Conservation (phyloP, 2,113 vertebrate species). For the Phaetusa simplex region DNA sequence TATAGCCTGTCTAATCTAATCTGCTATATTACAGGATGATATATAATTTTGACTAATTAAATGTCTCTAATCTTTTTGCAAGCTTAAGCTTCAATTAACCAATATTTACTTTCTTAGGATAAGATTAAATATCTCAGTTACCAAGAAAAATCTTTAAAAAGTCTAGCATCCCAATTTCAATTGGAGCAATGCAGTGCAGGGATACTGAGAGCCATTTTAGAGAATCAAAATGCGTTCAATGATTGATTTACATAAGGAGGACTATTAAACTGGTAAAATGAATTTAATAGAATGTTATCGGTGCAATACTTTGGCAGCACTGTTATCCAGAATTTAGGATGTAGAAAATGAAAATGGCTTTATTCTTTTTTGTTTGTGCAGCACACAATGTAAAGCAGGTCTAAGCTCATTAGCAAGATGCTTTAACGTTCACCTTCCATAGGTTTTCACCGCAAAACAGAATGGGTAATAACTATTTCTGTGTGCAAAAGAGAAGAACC, state of each 20-base stretch:
- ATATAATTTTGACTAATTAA: constrained; percentile 40
- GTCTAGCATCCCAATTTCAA: background rate
- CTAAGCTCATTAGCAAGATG: background rate
- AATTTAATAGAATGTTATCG: background rate
- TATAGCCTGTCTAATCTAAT: constrained; percentile 40
- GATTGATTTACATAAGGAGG: background rate
- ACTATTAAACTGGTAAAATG: background rate
- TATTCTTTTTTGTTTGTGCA: background rate
- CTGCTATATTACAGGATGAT: background rate
- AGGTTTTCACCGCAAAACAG: background rate
- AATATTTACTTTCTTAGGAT: constrained; percentile 28
- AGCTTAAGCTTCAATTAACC: background rate
- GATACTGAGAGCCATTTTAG: background rate
- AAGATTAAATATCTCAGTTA: background rate
- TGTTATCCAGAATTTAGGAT: background rate
- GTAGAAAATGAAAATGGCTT: background rate
- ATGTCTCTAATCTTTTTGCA: constrained; percentile 23
- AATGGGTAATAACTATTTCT: background rate
- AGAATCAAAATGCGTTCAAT: background rate
- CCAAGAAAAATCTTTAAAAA: background rate
- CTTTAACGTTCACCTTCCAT: background rate
- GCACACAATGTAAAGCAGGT: background rate
- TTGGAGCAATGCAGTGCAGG: background rate
- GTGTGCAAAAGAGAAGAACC: background rate
- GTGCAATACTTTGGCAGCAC: background rate